These are phyloP conservation scores for Panurus biarmicus DNA, from an alignment of 2,113 vertebrate species.

Conservation along the genomic window DNA sequence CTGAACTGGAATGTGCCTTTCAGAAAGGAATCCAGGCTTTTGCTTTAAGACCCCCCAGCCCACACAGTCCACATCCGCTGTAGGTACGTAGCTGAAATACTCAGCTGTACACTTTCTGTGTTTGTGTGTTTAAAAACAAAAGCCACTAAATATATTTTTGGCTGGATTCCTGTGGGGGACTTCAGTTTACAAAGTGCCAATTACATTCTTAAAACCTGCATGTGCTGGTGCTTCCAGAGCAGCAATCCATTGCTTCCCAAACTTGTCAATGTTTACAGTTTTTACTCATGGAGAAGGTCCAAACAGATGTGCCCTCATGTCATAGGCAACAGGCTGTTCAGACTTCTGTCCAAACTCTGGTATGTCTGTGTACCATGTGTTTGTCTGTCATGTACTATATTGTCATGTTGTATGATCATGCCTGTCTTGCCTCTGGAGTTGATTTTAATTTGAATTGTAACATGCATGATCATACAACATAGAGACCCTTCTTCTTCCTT, in stretches of 20 bases:
- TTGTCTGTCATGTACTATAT: no score
- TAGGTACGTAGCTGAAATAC: background rate
- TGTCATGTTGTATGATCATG: no score
- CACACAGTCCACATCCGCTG: conserved; percentile 23
- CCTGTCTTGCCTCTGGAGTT: background rate
- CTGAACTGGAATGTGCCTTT: conserved; percentile 56
- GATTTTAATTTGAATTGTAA: no score
- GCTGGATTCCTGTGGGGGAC: background rate
- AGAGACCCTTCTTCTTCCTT: background rate
- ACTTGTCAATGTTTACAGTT: background rate
- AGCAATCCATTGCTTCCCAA: background rate
- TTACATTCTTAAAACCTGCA: background rate
- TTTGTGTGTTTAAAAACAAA: conserved; percentile 19
- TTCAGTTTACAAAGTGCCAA: background rate
- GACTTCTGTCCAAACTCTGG: background rate
- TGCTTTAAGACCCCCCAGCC: conserved; percentile 7
- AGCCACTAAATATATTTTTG: background rate
- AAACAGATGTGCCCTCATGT: background rate
- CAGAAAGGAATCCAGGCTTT: conserved; percentile 47
- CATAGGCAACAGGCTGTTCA: background rate
- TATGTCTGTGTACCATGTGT: background rate
- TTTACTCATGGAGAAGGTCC: background rate
- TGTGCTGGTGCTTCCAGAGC: background rate
- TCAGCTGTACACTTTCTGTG: background rate
- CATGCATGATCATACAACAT: rapidly evolving